Base-by-base conservation (phyloP, 2,888 invertebrate species). In the Chaetogeoica ovagalla region DNA sequence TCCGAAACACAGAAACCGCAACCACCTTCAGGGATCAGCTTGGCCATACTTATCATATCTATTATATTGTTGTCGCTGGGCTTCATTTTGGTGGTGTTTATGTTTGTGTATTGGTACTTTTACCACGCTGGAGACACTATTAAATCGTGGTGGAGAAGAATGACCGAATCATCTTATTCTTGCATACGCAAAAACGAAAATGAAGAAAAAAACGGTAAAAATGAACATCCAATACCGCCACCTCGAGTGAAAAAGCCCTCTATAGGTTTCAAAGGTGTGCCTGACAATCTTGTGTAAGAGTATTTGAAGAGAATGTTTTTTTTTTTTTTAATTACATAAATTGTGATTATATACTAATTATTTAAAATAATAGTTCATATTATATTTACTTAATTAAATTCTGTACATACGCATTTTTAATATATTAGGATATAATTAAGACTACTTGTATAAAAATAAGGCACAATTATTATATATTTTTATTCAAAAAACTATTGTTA, bases 101-200 rank as follows among this genome's bases (percentile, higher is more conserved):
- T 92, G 84, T 89, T 92, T 83, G 89, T 90, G n/a, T 90, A 90
- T 83, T 89, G 90, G 82, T 75, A 93, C 84, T 93, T 93, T 86
- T 87, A 92, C 84, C 92, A 93, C 86, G 93, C 92, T 85, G 93
- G 93, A 88, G 91, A 92, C 86, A 90, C 92, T 84, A 91, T 91
- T 84, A 89, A 82, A 68, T 82, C 81, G n/a, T 82, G 82, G 82
- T 82, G 82, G 82, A 70, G 70, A 55, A 70, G 70, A n/a, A 63
- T 79, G 70, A 63, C 77, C 8, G 77, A 79, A 70, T 69, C 69
- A 8, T 70, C 77, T 17, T 52, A 75, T 74, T 59, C 66, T 66
- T 68, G 65, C 15, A 19, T 65, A 17, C 30, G 62, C 3, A 74
- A 66, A 19, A 39, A 69, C 8, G 23, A 21, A 0, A 70, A 73